phyloP scores from a whole-genome alignment of 2,797 vertebrate genomes.

The Chelon auratus region DNA sequence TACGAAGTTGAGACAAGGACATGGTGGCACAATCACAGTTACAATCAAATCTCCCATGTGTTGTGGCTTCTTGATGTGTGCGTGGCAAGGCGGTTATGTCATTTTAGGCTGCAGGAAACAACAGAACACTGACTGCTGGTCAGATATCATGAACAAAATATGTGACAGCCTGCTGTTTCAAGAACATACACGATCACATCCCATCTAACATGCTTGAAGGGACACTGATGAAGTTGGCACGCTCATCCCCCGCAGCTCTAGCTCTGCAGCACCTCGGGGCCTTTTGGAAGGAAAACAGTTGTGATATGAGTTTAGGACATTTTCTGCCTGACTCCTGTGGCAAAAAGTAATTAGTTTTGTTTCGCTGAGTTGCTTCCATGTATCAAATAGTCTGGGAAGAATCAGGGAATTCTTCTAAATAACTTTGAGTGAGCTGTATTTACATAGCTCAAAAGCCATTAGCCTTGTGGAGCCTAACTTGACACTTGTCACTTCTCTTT shows the following conservation, averaged over 20 bases:
- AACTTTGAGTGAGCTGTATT: no score
- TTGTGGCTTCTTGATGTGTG: background rate
- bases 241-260: background rate
- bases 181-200: background rate
- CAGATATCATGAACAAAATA: constrained; percentile 5
- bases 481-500: no score
- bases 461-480: no score
- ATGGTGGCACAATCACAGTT: no score
- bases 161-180: background rate
- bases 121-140: background rate
- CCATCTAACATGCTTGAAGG: background rate
- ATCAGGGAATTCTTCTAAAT: no score
- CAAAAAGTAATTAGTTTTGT: no score
- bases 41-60: background rate
- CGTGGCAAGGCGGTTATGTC: background rate
- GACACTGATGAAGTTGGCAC: background rate
- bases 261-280: no score
- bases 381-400: no score
- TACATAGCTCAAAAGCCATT: no score
- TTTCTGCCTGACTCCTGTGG: background rate
- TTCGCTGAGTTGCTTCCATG: no score
- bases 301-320: background rate
- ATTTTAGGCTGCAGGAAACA: background rate
- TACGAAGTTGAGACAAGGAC: no score
- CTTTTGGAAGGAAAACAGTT: background rate